Percentiles rank a stretch among this genome's conserved stretches.
phyloP scores from a whole-genome alignment of 2,797 vertebrate genomes.

The Pseudochirops cupreus region DNA sequence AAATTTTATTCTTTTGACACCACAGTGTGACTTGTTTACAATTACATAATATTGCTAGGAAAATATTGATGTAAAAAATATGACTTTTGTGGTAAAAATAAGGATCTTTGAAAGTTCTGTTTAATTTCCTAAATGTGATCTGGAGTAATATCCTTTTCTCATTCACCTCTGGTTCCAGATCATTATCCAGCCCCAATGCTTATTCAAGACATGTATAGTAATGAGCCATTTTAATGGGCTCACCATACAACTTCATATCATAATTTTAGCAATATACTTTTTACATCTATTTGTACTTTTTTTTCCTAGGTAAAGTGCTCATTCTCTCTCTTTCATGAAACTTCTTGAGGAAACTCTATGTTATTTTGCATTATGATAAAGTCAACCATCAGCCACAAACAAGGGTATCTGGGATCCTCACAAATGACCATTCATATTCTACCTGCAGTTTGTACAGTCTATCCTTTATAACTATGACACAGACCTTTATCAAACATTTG shows the following conservation, averaged over 20 bases:
- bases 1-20: neutral
- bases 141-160: neutral
- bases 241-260: neutral
- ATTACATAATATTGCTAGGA: neutral
- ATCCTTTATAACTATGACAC: neutral
- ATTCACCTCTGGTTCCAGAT: neutral
- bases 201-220: neutral
- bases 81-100: neutral
- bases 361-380: neutral
- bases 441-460: neutral
- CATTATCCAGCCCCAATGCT: neutral
- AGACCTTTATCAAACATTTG: neutral
- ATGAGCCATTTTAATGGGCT: neutral
- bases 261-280: neutral
- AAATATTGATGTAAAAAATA: neutral
- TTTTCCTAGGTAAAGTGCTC: neutral
- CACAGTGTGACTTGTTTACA: neutral
- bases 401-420: neutral
- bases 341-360: neutral
- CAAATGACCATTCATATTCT: neutral
- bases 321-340: neutral
- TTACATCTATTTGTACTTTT: neutral
- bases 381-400: neutral
- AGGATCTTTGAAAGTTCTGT: neutral
- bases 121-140: neutral